Percentiles rank a stretch among this genome's conserved stretches.
These are phyloP conservation scores for Sthenelais limicola DNA, from an alignment of 2,888 invertebrate genomes.

Conservation along the genomic window DNA sequence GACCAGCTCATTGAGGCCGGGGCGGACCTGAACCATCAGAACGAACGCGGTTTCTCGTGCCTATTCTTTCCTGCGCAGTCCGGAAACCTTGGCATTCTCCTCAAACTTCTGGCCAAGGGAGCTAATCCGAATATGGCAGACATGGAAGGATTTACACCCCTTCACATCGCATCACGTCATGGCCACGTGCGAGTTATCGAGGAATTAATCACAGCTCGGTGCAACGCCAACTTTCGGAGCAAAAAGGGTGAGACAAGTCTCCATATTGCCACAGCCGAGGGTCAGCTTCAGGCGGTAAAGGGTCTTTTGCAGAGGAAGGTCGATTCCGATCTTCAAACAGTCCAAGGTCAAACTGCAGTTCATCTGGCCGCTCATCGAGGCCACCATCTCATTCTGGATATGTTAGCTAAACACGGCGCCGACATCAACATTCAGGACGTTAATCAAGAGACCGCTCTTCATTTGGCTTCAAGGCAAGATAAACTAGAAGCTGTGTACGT, in stretches of 20 bases:
- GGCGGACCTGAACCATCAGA: conserved; percentile 46
- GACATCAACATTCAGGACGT: conserved; percentile 36
- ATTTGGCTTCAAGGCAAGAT: conserved; percentile 41
- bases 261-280: conserved; percentile 46
- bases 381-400: conserved; percentile 36
- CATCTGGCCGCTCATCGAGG: conserved; percentile 47
- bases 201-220: conserved; percentile 21
- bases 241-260: conserved; percentile 46
- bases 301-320: conserved; percentile 37
- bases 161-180: conserved; percentile 47
- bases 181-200: conserved; percentile 44
- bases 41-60: conserved; percentile 43
- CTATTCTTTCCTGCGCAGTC: conserved; percentile 48
- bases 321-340: conserved; percentile 33
- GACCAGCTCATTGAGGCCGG: conserved; percentile 39
- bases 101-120: conserved; percentile 36
- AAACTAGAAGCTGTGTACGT: conserved; percentile 29
- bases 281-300: conserved; percentile 40
- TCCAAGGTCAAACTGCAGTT: conserved; percentile 45
- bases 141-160: conserved; percentile 45
- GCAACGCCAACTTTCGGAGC: conserved; percentile 40
- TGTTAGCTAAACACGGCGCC: conserved; percentile 37
- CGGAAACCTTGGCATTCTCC: conserved; percentile 42
- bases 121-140: conserved; percentile 44
- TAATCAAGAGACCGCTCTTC: conserved; percentile 42